A percentile compares a stretch with the other conserved stretches of the same genome.
These are phyloP conservation scores for Rhinophrynus dorsalis DNA, from an alignment of 2,797 vertebrate species.

Conservation along the genomic window DNA sequence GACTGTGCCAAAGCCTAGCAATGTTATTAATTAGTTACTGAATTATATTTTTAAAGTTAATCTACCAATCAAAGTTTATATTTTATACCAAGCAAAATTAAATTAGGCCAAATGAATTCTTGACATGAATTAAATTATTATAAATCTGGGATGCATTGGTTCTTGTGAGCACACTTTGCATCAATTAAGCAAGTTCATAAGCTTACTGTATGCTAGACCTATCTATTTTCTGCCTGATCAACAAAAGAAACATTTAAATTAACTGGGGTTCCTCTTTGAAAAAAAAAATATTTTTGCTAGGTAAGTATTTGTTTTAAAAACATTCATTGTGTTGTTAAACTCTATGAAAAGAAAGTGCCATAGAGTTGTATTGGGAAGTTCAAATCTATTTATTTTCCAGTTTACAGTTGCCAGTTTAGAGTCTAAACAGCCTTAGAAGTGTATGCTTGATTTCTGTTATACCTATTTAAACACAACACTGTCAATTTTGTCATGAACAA, in stretches of 20 bases:
- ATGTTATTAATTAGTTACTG: conserved; percentile 16
- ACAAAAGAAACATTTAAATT: not conserved
- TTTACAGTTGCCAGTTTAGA: too few species aligned
- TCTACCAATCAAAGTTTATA: conserved; percentile 25
- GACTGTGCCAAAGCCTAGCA: not conserved
- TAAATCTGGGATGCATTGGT: conserved; percentile 13
- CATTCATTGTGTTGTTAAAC: too few species aligned
- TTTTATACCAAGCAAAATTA: conserved; percentile 24
- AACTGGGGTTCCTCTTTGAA: too few species aligned
- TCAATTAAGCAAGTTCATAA: conserved; percentile 10
- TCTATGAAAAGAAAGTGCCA: too few species aligned
- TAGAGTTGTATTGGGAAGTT: too few species aligned
- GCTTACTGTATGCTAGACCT: not conserved
- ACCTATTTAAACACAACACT: too few species aligned
- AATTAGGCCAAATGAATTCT: conserved; percentile 28
- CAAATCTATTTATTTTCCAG: too few species aligned
- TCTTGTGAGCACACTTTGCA: conserved; percentile 19
- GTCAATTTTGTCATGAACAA: too few species aligned
- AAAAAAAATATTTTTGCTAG: too few species aligned
- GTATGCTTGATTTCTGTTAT: too few species aligned
- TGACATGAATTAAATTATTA: conserved; percentile 26
- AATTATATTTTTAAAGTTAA: conserved; percentile 24
- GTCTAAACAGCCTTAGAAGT: too few species aligned
- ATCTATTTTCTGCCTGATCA: not conserved
- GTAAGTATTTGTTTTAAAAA: too few species aligned